Evolutionary conservation across 1,140 invertebrate genomes (phyloP).

Genomic region (Procambarus virginalis): DNA sequence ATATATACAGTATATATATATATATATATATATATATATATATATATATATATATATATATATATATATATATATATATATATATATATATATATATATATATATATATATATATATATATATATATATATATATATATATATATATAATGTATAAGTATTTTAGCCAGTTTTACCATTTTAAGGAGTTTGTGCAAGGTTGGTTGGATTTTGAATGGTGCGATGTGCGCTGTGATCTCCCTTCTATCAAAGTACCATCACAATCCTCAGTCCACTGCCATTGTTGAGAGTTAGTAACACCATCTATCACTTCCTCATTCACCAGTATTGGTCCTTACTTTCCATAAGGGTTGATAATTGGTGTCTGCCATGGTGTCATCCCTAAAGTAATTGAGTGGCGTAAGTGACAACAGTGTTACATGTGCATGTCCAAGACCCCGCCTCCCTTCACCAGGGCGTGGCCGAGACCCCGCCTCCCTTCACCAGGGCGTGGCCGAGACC

Average conservation of each 20-base stretch:
- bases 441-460: background rate
- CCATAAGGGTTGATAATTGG: conserved; percentile 5
- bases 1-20: background rate
- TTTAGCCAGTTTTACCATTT: conserved; percentile 64
- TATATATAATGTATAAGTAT: conserved; percentile 31
- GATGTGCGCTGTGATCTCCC: conserved; percentile 47
- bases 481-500: conserved; percentile 7
- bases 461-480: conserved; percentile 1
- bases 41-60: too few species aligned
- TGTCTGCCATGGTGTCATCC: conserved; percentile 8
- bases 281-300: conserved; percentile 12
- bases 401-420: conserved; percentile 63
- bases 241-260: conserved; percentile 19
- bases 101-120: too few species aligned
- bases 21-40: too few species aligned
- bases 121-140: too few species aligned
- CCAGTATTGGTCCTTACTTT: conserved; percentile 4
- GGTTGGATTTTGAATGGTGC: conserved; percentile 53
- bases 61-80: too few species aligned
- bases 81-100: conserved; percentile 20
- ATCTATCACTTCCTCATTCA: conserved; percentile 33
- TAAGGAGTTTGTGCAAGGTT: conserved; percentile 57
- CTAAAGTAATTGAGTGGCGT: background rate
- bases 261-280: conserved; percentile 44
- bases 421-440: conserved; percentile 14